Percentiles rank a stretch among this genome's conserved stretches.
These are phyloP conservation scores for Morone saxatilis DNA, from an alignment of 2,113 vertebrate genomes.

Conservation along the genomic window DNA sequence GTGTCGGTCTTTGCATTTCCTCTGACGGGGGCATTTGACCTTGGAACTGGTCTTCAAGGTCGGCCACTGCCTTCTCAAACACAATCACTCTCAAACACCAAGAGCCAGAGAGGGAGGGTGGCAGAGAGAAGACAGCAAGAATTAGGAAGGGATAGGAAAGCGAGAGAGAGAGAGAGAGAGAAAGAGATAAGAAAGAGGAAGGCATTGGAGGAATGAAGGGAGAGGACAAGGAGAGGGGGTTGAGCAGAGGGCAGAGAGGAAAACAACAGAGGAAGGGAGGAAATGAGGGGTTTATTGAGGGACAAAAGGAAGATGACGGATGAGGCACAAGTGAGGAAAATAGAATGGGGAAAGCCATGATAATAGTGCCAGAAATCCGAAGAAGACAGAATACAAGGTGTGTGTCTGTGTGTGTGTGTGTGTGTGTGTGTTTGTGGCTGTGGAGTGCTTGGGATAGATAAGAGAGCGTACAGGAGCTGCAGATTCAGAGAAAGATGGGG, in stretches of 20 bases:
- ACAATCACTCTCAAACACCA: slow-evolving; percentile 31
- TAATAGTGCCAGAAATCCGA: slow-evolving; percentile 18
- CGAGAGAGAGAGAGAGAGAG: not conserved
- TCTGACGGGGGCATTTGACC: slow-evolving; percentile 55
- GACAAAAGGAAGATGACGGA: slow-evolving; percentile 9
- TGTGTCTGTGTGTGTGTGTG: slow-evolving; percentile 21
- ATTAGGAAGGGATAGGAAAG: slow-evolving; percentile 18
- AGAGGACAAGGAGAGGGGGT: not conserved
- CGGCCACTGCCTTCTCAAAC: slow-evolving; percentile 40
- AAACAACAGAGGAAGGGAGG: not conserved
- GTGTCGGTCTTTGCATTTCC: slow-evolving; percentile 30
- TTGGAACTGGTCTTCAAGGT: slow-evolving; percentile 68
- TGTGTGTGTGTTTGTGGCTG: slow-evolving; percentile 16
- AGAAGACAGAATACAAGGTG: slow-evolving; percentile 15
- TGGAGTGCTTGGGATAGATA: slow-evolving; percentile 47
- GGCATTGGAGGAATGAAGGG: slow-evolving; percentile 1
- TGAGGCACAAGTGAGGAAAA: slow-evolving; percentile 14
- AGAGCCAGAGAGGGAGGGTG: slow-evolving; percentile 22
- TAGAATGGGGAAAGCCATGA: slow-evolving; percentile 28
- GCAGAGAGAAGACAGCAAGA: slow-evolving; percentile 17
- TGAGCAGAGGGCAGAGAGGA: not conserved
- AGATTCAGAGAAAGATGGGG: slow-evolving; percentile 46
- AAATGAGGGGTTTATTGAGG: slow-evolving; percentile 8
- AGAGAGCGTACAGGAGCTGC: slow-evolving; percentile 30
- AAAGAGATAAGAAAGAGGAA: not conserved